Conservation (phyloP, 2,797 vertebrate genomes). For the Bucorvus abyssinicus region DNA sequence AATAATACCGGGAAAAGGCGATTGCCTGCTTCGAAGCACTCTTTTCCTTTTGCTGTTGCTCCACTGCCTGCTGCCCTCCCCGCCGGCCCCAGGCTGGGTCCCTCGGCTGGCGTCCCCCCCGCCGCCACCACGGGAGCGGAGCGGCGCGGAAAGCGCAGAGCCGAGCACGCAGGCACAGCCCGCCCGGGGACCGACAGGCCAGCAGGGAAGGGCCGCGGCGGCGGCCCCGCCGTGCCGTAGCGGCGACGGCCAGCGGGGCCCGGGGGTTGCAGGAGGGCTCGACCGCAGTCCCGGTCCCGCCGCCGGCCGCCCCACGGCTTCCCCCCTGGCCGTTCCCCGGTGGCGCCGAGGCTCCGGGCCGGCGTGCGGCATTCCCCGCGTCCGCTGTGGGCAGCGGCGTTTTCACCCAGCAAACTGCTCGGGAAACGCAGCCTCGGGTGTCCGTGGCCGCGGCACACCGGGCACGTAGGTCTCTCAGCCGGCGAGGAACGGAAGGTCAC, state of each 20-base stretch:
- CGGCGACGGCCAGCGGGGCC: neutral
- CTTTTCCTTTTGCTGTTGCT: neutral
- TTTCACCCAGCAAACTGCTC: rapidly evolving
- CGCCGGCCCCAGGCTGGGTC: rapidly evolving
- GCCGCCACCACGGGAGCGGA: neutral
- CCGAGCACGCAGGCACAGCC: neutral
- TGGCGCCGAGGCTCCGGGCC: too few relatives aligned
- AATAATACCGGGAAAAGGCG: neutral
- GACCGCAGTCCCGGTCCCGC: neutral
- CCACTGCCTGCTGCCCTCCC: neutral
- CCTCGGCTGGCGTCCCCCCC: too few relatives aligned
- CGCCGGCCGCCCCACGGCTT: neutral
- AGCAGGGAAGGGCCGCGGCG: neutral
- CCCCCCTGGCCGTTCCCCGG: too few relatives aligned
- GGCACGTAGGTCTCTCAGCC: neutral
- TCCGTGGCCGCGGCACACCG: neutral
- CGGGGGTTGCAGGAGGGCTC: neutral
- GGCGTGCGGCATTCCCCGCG: neutral
- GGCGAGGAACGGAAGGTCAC: neutral
- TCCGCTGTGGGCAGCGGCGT: neutral
- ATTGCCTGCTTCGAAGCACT: rapidly evolving
- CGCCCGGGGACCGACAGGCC: neutral
- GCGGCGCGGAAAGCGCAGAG: neutral
- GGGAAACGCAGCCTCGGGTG: neutral
- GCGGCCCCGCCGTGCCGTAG: neutral